Conservation (phyloP, 2,797 vertebrate genomes). For the Botia almorhae region DNA sequence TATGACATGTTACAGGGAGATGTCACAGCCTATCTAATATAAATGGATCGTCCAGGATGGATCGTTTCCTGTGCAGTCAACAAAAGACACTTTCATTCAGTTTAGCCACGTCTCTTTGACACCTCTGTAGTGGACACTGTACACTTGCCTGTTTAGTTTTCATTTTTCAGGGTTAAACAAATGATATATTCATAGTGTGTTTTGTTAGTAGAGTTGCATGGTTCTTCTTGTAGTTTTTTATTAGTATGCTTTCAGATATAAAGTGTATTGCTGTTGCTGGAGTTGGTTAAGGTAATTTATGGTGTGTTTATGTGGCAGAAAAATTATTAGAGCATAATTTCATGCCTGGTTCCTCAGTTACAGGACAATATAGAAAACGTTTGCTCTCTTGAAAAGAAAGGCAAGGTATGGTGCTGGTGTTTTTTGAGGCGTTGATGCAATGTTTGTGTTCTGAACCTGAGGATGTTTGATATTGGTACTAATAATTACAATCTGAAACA, state of each 20-base stretch:
- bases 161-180: background rate
- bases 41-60: slow-evolving; percentile 61
- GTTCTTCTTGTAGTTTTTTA: background rate
- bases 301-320: background rate
- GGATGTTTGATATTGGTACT: background rate
- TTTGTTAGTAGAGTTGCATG: background rate
- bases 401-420: too few species aligned
- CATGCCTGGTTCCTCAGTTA: background rate
- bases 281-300: too few species aligned
- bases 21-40: slow-evolving; percentile 68
- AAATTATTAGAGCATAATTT: background rate
- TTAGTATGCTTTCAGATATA: too few species aligned
- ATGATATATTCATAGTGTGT: background rate
- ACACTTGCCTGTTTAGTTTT: background rate
- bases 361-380: background rate
- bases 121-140: background rate
- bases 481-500: background rate
- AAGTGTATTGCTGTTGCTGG: too few species aligned
- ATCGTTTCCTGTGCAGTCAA: background rate
- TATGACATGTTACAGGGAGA: slow-evolving; percentile 76
- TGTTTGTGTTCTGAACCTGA: background rate
- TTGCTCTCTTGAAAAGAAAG: too few species aligned
- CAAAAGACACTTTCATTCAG: slow-evolving; percentile 15
- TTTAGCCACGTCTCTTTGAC: slow-evolving; percentile 6
- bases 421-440: background rate